Percentiles rank a stretch among this genome's conserved stretches.
Evolutionary conservation across 2,113 vertebrate genomes (phyloP).

Genomic region (Oceanodroma tethys): DNA sequence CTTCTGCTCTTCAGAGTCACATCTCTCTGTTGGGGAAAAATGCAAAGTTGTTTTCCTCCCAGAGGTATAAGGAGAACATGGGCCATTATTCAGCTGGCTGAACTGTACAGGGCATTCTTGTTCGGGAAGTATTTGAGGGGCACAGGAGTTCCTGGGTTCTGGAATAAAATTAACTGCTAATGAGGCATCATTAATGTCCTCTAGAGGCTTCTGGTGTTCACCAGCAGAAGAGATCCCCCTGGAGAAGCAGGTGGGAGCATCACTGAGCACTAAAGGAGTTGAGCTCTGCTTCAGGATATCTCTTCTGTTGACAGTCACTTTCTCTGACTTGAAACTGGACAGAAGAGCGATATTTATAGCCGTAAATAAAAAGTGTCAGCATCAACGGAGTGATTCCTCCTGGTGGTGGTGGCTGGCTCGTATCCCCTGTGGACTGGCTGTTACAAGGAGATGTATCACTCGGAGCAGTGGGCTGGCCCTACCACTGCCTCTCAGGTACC

Average conservation of each 20-base stretch:
- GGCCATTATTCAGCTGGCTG: background rate
- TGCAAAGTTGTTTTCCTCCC: rapidly evolving
- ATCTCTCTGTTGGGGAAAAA: background rate
- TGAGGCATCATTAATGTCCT: background rate
- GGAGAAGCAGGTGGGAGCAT: background rate
- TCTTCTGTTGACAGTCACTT: background rate
- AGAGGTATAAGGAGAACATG: background rate
- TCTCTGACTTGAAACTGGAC: background rate
- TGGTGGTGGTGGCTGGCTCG: background rate
- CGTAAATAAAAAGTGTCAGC: background rate
- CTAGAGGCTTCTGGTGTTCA: background rate
- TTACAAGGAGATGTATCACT: rapidly evolving
- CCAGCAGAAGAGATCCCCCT: background rate
- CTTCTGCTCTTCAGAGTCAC: background rate
- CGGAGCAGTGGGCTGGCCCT: rapidly evolving
- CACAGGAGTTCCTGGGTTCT: background rate
- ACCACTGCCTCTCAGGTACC: rapidly evolving
- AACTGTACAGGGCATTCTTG: background rate
- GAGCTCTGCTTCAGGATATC: background rate
- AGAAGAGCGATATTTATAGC: background rate
- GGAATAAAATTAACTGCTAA: background rate
- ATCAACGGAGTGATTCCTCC: background rate
- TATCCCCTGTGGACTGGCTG: rapidly evolving
- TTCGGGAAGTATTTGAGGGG: background rate
- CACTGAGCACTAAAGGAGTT: background rate